phyloP scores from a whole-genome alignment of 2,113 vertebrate species.

The Bucco capensis region DNA sequence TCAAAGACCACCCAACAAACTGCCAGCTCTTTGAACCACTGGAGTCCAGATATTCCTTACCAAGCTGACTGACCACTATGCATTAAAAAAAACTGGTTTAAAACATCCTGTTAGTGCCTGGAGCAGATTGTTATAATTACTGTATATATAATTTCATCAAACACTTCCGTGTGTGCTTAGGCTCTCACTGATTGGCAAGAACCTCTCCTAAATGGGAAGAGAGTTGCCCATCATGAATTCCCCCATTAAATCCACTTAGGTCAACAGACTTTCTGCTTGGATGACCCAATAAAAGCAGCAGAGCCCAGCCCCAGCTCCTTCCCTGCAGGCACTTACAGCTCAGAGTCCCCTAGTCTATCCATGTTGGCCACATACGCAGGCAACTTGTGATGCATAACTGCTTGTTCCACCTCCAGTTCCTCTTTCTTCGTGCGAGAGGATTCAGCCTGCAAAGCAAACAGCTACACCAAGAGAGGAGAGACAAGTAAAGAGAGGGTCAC shows the following conservation, averaged over 20 bases:
- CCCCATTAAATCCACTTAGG: neutral
- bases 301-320: neutral
- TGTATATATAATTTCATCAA: neutral
- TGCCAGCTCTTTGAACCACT: neutral
- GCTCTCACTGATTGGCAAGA: neutral
- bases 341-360: constrained; percentile 95
- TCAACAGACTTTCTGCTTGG: neutral
- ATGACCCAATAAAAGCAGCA: neutral
- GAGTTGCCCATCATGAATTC: neutral
- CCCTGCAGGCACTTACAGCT: constrained; percentile 84
- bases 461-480: constrained; percentile 60
- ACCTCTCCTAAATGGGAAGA: neutral
- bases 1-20: neutral
- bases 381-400: constrained; percentile 84
- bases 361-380: constrained; percentile 92
- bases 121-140: neutral
- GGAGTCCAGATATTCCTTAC: neutral
- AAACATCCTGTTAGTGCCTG: neutral
- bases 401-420: constrained; percentile 77
- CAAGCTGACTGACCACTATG: neutral
- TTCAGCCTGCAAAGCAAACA: constrained; percentile 91
- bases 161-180: neutral
- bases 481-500: neutral
- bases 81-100: neutral
- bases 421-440: constrained; percentile 76